Conservation (phyloP, 2,888 invertebrate species). For the Fabriciana adippe region DNA sequence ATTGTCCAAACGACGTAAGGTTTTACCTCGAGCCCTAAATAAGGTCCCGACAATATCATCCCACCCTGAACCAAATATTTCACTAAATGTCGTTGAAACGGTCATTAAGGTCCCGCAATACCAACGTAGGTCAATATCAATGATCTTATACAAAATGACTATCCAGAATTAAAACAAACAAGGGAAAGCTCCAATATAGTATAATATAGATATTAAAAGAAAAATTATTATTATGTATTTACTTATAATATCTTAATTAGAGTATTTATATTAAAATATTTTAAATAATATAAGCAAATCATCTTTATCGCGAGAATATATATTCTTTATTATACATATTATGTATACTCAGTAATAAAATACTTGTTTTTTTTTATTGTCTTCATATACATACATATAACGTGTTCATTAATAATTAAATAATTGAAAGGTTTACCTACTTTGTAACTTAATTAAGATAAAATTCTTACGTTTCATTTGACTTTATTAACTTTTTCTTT, state of each 20-base stretch:
- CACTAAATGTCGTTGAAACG: constrained; percentile 54
- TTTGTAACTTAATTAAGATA: constrained; percentile 2
- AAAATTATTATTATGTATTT: no score
- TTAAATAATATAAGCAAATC: no score
- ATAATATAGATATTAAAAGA: no score
- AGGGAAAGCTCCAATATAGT: constrained; percentile 31
- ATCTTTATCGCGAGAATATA: no score
- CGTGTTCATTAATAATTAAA: not conserved
- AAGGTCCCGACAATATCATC: constrained; percentile 63
- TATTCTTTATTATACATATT: no score
- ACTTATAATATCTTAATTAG: no score
- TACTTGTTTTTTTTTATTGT: no score
- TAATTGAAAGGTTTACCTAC: not conserved
- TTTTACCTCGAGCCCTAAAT: constrained; percentile 48
- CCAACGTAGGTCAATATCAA: constrained; percentile 68
- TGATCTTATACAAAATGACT: constrained; percentile 65
- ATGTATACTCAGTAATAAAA: no score
- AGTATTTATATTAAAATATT: no score
- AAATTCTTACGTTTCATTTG: constrained; percentile 8
- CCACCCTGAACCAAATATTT: constrained; percentile 68
- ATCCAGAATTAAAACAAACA: constrained; percentile 49
- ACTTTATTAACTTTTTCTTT: constrained; percentile 49
- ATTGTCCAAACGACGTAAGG: constrained; percentile 45
- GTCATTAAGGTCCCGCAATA: constrained; percentile 67
- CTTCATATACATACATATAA: no score